Evolutionary conservation across 1,140 invertebrate genomes (phyloP).

Genomic region (Muscidifurax raptorellus): DNA sequence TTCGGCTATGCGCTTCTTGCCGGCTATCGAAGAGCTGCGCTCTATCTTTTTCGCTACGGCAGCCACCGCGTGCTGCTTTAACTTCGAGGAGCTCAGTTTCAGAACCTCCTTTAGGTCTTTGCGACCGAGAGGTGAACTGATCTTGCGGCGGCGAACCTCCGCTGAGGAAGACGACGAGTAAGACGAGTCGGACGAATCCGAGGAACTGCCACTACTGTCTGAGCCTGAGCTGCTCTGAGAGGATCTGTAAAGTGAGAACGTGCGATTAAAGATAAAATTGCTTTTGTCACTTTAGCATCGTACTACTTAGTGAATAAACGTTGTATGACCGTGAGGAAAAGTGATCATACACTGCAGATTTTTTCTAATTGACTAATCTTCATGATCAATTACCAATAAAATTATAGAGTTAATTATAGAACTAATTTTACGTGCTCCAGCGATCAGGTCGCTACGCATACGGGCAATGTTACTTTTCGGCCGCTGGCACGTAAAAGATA

Average conservation of each 20-base stretch:
- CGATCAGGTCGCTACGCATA: too few relatives aligned
- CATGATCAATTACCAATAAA: too few relatives aligned
- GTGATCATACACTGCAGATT: too few relatives aligned
- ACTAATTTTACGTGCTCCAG: too few relatives aligned
- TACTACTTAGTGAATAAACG: too few relatives aligned
- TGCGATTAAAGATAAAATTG: too few relatives aligned
- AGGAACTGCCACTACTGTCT: constrained; percentile 75
- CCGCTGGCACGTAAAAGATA: too few relatives aligned
- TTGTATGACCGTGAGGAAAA: too few relatives aligned
- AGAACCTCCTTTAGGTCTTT: constrained; percentile 75
- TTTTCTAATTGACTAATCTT: too few relatives aligned
- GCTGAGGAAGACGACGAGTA: constrained; percentile 76
- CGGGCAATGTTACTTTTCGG: too few relatives aligned
- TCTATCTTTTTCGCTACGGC: constrained; percentile 68
- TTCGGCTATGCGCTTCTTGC: constrained; percentile 77
- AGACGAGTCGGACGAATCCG: constrained; percentile 74
- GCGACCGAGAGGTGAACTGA: constrained; percentile 62
- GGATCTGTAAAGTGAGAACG: constrained; percentile 60
- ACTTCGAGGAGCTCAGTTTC: constrained; percentile 77
- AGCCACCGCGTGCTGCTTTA: constrained; percentile 72
- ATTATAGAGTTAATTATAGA: too few relatives aligned
- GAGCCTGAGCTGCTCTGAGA: constrained; percentile 74
- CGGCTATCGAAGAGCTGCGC: constrained; percentile 70
- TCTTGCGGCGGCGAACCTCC: constrained; percentile 73
- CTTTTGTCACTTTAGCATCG: too few relatives aligned